Evolutionary conservation across 2,113 vertebrate species (phyloP), one percentile per base, ranked within the genome.

Genomic region (Hydrolagus affinis): DNA sequence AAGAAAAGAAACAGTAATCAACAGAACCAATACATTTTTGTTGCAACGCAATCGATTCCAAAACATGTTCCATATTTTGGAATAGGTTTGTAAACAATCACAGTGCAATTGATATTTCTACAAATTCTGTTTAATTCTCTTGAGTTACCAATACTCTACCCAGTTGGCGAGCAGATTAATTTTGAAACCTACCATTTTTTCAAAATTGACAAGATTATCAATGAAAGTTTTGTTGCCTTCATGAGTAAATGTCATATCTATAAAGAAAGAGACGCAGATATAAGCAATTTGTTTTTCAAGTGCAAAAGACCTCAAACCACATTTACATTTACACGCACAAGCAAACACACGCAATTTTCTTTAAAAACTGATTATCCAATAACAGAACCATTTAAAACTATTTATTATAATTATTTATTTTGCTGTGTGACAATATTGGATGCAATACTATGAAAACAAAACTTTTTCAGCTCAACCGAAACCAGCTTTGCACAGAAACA

Each of bases 191-290:
- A 99, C 98, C 97, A 99, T 98, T 95, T 99, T 99, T 94, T 99
- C 98, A 88, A 99, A 99, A 94, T 99, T 99, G 90, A 99, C 96
- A 89, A 99, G 93, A 91, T 91, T 96, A 92, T 98, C 98, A 85
- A 93, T 94, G 90, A 97, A 96, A 0, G 98, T 99, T 92, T 97
- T 98, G 95, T 99, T 99, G 86, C 98, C 97, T 89, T 99, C 97
- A 70, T 99, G 97, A 89, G 96, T 97, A 90, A 99, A 99, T 4
- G 97, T 99, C 96, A 99, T 98, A 88, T 99, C 98, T 99, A 90
- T 87, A 87, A 87, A 89, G 76, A 90, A 93, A 91, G 86, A 89
- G 87, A 93, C 91, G 86, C 85, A 83, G 66, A 30, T 66, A 57
- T 25, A 83, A 25, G 32, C 78, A 83, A 66, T 83, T 66, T 83